These are phyloP conservation scores for Physocephala rufipes DNA, from an alignment of 2,888 invertebrate genomes.

Conservation along the genomic window DNA sequence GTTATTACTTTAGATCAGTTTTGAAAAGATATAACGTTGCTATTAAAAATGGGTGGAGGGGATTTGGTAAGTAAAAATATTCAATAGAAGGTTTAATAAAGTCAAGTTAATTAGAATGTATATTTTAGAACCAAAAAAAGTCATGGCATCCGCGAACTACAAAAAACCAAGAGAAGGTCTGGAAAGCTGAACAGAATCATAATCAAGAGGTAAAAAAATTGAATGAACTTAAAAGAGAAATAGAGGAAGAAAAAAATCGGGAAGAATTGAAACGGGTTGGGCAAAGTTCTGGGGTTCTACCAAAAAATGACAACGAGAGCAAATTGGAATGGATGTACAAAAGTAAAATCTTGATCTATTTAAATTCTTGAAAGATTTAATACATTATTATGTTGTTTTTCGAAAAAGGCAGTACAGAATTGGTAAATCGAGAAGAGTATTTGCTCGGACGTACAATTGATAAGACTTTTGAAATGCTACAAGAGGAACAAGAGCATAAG, in stretches of 20 bases:
- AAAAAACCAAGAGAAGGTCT: conserved; percentile 80
- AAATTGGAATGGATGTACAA: conserved; percentile 92
- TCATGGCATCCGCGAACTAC: conserved; percentile 83
- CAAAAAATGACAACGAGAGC: conserved; percentile 65
- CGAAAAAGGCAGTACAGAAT: conserved; percentile 54
- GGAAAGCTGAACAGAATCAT: conserved; percentile 80
- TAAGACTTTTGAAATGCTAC: conserved; percentile 77
- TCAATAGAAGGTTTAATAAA: not conserved
- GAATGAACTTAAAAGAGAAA: conserved; percentile 74
- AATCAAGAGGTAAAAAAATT: conserved; percentile 76
- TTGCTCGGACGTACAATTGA: conserved; percentile 80
- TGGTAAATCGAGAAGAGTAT: conserved; percentile 84
- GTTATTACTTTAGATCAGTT: too few relatives aligned
- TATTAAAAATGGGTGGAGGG: conserved; percentile 58
- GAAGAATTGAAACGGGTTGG: conserved; percentile 74
- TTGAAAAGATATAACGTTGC: too few relatives aligned
- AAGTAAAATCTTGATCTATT: conserved; percentile 58
- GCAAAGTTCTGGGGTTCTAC: conserved; percentile 68
- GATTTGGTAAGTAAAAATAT: conserved; percentile 54
- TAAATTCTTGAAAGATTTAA: too few relatives aligned
- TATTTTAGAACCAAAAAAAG: conserved; percentile 75
- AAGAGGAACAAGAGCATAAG: conserved; percentile 68
- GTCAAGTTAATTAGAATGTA: conserved; percentile 1
- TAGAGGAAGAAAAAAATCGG: conserved; percentile 73
- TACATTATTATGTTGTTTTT: too few relatives aligned